phyloP scores from a whole-genome alignment of 2,113 vertebrate genomes.

The Mobula birostris region DNA sequence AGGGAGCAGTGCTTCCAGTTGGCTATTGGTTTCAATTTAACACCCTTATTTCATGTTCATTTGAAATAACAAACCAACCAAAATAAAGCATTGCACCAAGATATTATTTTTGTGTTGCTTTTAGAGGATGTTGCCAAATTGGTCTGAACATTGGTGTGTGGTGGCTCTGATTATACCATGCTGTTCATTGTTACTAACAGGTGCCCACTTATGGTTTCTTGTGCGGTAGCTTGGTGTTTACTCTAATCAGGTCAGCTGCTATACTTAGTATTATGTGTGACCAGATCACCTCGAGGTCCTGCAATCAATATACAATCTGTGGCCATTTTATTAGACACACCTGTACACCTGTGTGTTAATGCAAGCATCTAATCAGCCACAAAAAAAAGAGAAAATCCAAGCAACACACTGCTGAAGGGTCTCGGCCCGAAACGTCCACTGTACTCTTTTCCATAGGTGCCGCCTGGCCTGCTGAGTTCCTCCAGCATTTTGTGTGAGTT shows the following conservation, averaged over 20 bases:
- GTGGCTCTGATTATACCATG: neutral
- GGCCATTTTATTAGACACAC: too few species aligned
- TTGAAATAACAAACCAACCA: neutral
- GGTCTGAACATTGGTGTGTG: too few species aligned
- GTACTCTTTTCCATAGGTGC: too few species aligned
- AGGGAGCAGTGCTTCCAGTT: neutral
- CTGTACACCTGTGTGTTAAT: too few species aligned
- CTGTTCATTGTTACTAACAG: neutral
- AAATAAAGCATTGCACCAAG: neutral
- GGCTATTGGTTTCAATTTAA: neutral
- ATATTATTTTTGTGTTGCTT: neutral
- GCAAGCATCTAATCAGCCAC: too few species aligned
- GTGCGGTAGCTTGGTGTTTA: too few species aligned
- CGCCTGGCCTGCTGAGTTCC: too few species aligned
- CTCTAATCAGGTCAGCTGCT: neutral
- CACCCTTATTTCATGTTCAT: neutral
- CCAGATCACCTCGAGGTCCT: neutral
- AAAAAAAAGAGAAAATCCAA: too few species aligned
- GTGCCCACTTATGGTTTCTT: too few species aligned
- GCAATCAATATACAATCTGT: neutral
- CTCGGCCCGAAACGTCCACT: too few species aligned
- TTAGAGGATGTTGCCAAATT: neutral
- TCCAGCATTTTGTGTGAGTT: too few species aligned
- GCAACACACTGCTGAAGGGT: too few species aligned
- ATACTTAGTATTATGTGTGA: neutral